Base-by-base conservation (phyloP, 2,797 vertebrate species). In the Xenentodon cancila region DNA sequence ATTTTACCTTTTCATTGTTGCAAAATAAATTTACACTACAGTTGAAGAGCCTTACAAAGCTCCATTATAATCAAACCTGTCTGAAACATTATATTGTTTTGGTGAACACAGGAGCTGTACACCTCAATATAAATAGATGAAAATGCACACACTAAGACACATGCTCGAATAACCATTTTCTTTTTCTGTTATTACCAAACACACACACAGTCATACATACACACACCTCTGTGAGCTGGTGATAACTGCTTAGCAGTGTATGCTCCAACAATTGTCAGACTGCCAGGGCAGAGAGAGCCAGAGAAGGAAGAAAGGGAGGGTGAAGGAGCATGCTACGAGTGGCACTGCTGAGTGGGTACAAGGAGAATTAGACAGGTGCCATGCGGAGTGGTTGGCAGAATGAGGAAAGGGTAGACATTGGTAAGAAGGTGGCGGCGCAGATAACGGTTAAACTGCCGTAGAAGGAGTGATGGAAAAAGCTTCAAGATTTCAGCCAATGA, bases 191-290 rank as follows among this genome's bases (percentile, higher is more conserved):
- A 79, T 80, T 79, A 72, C 63, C 71, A 64, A 67, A 81, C 81
- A 86, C 71, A 81, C 69, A 68, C 45, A 20, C 11, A 44, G 51
- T 68, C 47, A 51, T 60, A 68, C 70, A 59, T 67, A 71, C 70
- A 44, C 61, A 9, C 80, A 80, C 82, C 78, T 84, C 91, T 92
- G 91, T 78, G 78, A 84, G 90, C 86, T 74, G 84, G 85, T 83
- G 91, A 92, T 92, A 92, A 92, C 82, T 92, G 91, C 88, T 91
- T 85, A 90, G 84, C 84, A 56, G 85, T 75, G 82, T 84, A 81
- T 77, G 85, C 88, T 89, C 85, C 87, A 85, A 83, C 88, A 89
- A 89, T 88, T 91, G 89, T 89, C 90, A 89, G 83, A 71, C 82
- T 85, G 89, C 90, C 90, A 91, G 87, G 85, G 84, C 85, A 84